Evolutionary conservation across 2,113 vertebrate species (phyloP), one percentile per base, ranked within the genome.

Genomic region (Redunca redunca): DNA sequence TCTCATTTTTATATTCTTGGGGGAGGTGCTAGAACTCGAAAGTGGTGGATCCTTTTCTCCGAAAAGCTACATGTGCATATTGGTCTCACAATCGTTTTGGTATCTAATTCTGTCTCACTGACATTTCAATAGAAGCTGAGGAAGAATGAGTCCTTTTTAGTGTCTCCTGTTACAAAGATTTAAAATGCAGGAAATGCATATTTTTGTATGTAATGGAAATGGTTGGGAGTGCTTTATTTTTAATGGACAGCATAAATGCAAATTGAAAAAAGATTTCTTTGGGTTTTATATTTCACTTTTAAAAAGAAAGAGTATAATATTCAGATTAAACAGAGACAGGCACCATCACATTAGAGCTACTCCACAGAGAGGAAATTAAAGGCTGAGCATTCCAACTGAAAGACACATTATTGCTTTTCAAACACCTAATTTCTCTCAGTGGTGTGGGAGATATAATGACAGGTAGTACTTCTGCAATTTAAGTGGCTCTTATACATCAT

Each of bases 401-500:
- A 67, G 4, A 43, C 58, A 58, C 57, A 46, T 94, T 92, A 55
- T 5, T 26, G 9, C 82, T 95, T 46, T 94, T 91, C 96, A 71
- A 50, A 74, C 55, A 46, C 23, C 84, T 36, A 82, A 57, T 84
- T 33, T 62, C 74, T 92, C 88, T 90, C 96, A 25, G 64, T 14
- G 0, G 58, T 16, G 16, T 88, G 40, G 21, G 53, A 57, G 40
- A 82, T n/a, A 26, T 78, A 98, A 82, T 78, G 14, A 52, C 2
- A 71, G 85, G 92, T 84, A 93, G 88, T 7, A 7, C 62, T 98
- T 94, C 58, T 85, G 46, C 4, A 0, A 43, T 64, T 85, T 90
- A 60, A 78, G 84, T 55, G 30, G 62, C 83, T 97, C 89, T 97
- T 94, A 82, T 10, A 94, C 36, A 94, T 97, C 84, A 93, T 96